Evolutionary conservation across 1,140 invertebrate species (phyloP).

Genomic region (Subanguina moxae): DNA sequence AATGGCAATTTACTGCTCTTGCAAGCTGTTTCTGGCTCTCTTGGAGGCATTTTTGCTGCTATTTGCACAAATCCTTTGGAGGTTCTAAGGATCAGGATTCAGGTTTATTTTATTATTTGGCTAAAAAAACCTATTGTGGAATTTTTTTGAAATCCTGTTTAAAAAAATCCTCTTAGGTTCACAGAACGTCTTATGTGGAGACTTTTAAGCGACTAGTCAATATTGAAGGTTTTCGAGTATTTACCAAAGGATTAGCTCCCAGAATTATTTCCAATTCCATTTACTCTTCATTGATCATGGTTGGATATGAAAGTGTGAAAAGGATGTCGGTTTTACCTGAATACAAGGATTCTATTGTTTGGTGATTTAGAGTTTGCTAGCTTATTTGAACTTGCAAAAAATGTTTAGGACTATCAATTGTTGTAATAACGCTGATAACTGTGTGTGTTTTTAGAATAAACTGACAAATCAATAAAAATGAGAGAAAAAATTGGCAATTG

Average conservation of each 20-base stretch:
- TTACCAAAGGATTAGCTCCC: slow-evolving; percentile 56
- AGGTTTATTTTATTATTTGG: slow-evolving; percentile 33
- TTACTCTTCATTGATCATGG: slow-evolving; percentile 54
- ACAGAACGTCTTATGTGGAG: slow-evolving; percentile 52
- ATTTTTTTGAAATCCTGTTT: not conserved
- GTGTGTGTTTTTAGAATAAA: too few relatives aligned
- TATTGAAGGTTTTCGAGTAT: slow-evolving; percentile 49
- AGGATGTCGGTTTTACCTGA: slow-evolving; percentile 54
- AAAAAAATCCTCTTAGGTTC: slow-evolving; percentile 43
- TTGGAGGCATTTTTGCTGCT: slow-evolving; percentile 44
- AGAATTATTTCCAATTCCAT: slow-evolving; percentile 53
- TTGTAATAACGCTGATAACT: too few relatives aligned
- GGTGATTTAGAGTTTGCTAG: slow-evolving; percentile 12
- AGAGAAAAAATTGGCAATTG: too few relatives aligned
- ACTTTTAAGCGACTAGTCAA: slow-evolving; percentile 46
- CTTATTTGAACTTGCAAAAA: not conserved
- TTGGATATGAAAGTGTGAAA: slow-evolving; percentile 58
- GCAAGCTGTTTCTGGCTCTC: slow-evolving; percentile 38
- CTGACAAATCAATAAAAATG: too few relatives aligned
- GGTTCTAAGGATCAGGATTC: slow-evolving; percentile 55
- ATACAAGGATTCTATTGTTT: slow-evolving; percentile 32
- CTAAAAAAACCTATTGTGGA: not conserved
- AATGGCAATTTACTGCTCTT: not conserved
- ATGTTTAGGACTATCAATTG: not conserved
- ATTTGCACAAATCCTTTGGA: slow-evolving; percentile 56